Conservation (phyloP, 2,888 invertebrate species). For the Iselma pallidipennis region DNA sequence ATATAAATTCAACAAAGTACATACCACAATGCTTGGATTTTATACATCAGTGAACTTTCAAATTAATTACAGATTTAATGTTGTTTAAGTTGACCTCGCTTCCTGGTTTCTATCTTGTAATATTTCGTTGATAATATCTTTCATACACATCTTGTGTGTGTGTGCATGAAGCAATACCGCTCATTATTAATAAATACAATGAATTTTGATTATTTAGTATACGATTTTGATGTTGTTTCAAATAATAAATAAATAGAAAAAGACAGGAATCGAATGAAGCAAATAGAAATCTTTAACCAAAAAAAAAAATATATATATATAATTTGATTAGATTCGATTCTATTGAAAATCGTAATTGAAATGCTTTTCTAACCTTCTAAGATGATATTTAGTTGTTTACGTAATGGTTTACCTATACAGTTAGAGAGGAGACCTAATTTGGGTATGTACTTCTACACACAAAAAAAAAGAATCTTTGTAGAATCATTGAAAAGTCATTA, state of each 20-base stretch:
- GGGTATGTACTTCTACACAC: background rate
- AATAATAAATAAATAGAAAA: too few relatives aligned
- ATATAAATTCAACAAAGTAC: background rate
- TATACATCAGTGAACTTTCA: slow-evolving; percentile 20
- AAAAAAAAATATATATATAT: background rate
- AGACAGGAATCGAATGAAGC: too few relatives aligned
- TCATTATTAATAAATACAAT: too few relatives aligned
- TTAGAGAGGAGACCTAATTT: background rate
- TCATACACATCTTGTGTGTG: too few relatives aligned
- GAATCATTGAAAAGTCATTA: too few relatives aligned
- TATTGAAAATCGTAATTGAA: background rate
- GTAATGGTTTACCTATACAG: slow-evolving; percentile 2
- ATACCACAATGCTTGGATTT: slow-evolving; percentile 6
- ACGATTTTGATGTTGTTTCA: too few relatives aligned
- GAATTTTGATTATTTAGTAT: too few relatives aligned
- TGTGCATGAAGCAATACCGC: too few relatives aligned
- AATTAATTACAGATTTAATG: slow-evolving; percentile 16
- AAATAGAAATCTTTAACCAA: background rate
- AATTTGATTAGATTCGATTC: background rate
- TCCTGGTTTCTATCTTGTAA: slow-evolving; percentile 12
- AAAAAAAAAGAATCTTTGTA: too few relatives aligned
- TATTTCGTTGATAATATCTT: background rate
- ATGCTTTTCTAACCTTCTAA: slow-evolving; percentile 2
- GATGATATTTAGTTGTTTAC: slow-evolving; percentile 6
- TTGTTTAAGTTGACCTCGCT: slow-evolving; percentile 18